These are phyloP conservation scores for Podarcis siculus DNA, from an alignment of 2,797 vertebrate species.

Conservation along the genomic window DNA sequence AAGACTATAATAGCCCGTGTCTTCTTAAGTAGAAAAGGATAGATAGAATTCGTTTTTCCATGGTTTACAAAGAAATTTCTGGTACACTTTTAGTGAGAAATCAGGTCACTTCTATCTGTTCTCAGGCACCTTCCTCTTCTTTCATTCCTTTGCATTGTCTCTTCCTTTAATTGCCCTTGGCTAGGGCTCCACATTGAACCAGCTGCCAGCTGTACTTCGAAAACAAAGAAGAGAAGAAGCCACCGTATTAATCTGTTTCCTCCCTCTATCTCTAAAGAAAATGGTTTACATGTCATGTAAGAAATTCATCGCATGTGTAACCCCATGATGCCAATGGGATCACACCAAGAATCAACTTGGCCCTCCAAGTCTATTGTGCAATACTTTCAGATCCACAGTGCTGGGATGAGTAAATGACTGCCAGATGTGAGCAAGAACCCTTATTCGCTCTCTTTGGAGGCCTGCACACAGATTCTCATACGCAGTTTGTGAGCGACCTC, in stretches of 20 bases:
- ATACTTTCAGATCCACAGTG: constrained; percentile 68
- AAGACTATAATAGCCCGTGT: not conserved
- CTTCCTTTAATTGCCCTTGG: constrained; percentile 47
- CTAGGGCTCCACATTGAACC: constrained; percentile 35
- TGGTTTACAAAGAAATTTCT: not conserved
- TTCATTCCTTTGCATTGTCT: constrained; percentile 28
- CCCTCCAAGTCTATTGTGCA: constrained; percentile 65
- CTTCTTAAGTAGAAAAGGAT: not conserved
- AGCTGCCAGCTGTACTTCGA: constrained; percentile 64
- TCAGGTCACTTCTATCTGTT: not conserved
- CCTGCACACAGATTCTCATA: constrained; percentile 36
- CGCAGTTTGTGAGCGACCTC: constrained; percentile 36
- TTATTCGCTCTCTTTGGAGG: constrained; percentile 48
- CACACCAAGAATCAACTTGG: constrained; percentile 58
- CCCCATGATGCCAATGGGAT: constrained; percentile 65
- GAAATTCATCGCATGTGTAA: constrained; percentile 69
- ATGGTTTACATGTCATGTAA: constrained; percentile 62
- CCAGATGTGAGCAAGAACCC: constrained; percentile 62
- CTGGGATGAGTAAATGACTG: constrained; percentile 67
- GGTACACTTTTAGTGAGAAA: not conserved
- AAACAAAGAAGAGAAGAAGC: constrained; percentile 36
- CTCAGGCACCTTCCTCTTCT: constrained; percentile 2
- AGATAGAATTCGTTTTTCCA: not conserved
- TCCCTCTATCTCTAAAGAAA: constrained; percentile 58
- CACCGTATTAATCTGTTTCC: constrained; percentile 42